Conservation (phyloP, 2,888 invertebrate species). For the Microctonus hyperodae region DNA sequence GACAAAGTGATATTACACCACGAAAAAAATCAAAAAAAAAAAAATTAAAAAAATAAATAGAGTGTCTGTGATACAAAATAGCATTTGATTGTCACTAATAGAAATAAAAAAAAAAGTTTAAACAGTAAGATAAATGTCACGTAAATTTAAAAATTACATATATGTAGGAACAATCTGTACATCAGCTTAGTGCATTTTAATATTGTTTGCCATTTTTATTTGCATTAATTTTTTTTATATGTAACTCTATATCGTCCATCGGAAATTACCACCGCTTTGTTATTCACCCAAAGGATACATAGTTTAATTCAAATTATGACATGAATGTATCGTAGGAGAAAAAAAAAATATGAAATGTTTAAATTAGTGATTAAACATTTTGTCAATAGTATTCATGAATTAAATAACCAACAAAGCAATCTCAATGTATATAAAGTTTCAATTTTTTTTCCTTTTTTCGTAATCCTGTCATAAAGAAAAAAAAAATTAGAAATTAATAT, state of each 20-base stretch:
- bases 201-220: background rate
- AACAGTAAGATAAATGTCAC: background rate
- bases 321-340: background rate
- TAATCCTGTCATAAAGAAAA: background rate
- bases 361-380: background rate
- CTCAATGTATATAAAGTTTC: background rate
- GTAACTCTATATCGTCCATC: background rate
- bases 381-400: background rate
- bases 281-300: background rate
- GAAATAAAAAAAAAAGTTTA: background rate
- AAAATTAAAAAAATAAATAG: constrained; percentile 9
- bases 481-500: background rate
- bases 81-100: constrained; percentile 20
- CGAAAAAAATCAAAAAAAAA: background rate
- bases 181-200: no score
- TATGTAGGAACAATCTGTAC: no score
- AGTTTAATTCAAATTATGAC: background rate
- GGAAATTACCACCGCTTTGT: background rate
- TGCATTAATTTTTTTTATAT: background rate
- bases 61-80: constrained; percentile 39
- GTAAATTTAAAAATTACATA: background rate
- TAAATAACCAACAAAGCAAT: background rate
- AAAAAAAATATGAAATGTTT: background rate
- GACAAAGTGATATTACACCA: constrained; percentile 10
- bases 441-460: background rate